Percentiles rank a stretch among this genome's conserved stretches.
phyloP scores from a whole-genome alignment of 2,888 invertebrate species.

The Aproaerema taeniolella region DNA sequence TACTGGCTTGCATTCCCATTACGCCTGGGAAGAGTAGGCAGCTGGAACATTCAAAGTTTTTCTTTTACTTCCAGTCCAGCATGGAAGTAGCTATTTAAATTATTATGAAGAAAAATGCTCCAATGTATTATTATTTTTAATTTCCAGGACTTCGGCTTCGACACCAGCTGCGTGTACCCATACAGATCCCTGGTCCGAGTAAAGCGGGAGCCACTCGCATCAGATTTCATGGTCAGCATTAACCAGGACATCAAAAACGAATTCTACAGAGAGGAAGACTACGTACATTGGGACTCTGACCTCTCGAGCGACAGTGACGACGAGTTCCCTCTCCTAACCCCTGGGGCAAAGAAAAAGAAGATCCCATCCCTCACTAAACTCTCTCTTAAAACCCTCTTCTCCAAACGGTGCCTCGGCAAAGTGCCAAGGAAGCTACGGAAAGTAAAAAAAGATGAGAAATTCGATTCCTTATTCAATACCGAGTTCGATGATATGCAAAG shows the following conservation, averaged over 20 bases:
- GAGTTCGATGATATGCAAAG: conserved; percentile 9
- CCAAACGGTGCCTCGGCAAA: conserved; percentile 40
- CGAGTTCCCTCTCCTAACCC: conserved; percentile 2
- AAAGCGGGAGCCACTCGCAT: conserved; percentile 31
- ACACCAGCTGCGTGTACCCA: conserved; percentile 42
- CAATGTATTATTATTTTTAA: too few relatives aligned
- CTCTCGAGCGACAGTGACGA: conserved; percentile 23
- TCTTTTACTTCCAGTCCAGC: too few relatives aligned
- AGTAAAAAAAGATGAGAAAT: conserved; percentile 29
- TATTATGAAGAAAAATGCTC: too few relatives aligned
- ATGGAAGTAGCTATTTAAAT: too few relatives aligned
- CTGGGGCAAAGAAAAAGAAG: conserved; percentile 17
- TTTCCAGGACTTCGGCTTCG: conserved; percentile 53
- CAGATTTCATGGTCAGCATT: conserved; percentile 46
- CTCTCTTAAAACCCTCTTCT: conserved; percentile 48
- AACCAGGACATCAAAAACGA: conserved; percentile 34
- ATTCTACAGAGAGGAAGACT: conserved; percentile 33
- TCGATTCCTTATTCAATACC: conserved; percentile 26
- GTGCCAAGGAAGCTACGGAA: conserved; percentile 40
- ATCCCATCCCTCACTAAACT: conserved; percentile 36
- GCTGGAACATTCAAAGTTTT: too few relatives aligned
- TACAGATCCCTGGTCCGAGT: conserved; percentile 33
- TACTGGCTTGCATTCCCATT: too few relatives aligned
- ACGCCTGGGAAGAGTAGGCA: too few relatives aligned
- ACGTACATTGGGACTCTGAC: conserved; percentile 52